Percentiles rank a stretch among this genome's conserved stretches.
These are phyloP conservation scores for Manis crassicaudata DNA, from an alignment of 2,797 vertebrate species.

Conservation along the genomic window DNA sequence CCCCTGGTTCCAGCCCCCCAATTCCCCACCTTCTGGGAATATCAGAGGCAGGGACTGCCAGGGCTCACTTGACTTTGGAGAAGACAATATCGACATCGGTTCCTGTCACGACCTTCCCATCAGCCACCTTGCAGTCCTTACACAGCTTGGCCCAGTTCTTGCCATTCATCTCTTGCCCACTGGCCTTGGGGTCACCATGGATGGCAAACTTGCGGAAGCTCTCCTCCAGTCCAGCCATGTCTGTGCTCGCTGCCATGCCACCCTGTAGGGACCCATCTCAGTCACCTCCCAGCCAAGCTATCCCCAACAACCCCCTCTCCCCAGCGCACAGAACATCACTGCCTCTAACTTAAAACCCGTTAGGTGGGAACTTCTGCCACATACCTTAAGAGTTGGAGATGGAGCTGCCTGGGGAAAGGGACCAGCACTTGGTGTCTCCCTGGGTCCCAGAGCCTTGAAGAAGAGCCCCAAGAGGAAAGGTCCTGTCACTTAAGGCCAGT, in stretches of 20 bases:
- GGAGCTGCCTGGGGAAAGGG: not conserved
- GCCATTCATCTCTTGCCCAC: slow-evolving; percentile 94
- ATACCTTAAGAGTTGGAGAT: not conserved
- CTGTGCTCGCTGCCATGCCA: slow-evolving; percentile 91
- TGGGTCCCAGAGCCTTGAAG: not conserved
- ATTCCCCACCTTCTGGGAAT: not conserved
- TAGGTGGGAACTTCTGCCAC: not conserved
- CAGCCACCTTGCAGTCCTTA: slow-evolving; percentile 95
- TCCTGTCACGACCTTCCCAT: slow-evolving; percentile 91
- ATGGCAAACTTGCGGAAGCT: slow-evolving; percentile 95
- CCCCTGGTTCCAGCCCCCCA: not conserved
- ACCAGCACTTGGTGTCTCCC: not conserved
- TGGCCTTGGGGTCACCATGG: slow-evolving; percentile 95
- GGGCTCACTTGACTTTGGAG: slow-evolving; percentile 97
- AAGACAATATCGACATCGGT: slow-evolving; percentile 98
- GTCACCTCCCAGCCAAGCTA: slow-evolving; percentile 2
- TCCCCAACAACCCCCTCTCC: no score
- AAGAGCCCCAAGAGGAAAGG: slow-evolving; percentile 4
- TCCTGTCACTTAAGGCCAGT: slow-evolving; percentile 33
- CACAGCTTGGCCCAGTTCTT: slow-evolving; percentile 99
- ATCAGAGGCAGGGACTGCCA: not conserved
- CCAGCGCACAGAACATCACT: not conserved
- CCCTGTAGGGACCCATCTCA: slow-evolving; percentile 46
- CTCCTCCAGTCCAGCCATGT: slow-evolving; percentile 89
- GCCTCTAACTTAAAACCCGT: not conserved